Evolutionary conservation across 2,797 vertebrate species (phyloP).

Genomic region (Sebastes steindachneri): DNA sequence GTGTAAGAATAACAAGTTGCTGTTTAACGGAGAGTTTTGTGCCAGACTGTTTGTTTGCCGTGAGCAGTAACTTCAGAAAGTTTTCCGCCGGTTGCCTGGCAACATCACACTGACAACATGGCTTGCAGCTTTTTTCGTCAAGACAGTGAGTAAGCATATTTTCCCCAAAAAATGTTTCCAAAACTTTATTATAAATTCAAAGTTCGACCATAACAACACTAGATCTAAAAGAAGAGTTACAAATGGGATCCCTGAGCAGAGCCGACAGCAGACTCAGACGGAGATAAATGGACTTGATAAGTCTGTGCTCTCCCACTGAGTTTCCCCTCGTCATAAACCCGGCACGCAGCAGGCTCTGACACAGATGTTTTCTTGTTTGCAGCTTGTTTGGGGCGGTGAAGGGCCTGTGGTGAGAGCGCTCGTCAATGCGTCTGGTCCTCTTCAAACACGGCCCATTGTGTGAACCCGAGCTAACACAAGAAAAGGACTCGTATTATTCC

Average conservation of each 20-base stretch:
- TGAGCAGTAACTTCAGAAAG: background rate
- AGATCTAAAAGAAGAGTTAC: background rate
- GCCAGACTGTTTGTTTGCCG: background rate
- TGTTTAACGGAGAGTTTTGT: background rate
- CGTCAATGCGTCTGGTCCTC: constrained; percentile 60
- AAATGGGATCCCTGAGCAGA: background rate
- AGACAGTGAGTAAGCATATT: background rate
- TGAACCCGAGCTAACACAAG: constrained; percentile 37
- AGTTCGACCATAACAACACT: accelerated
- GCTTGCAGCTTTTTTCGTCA: background rate
- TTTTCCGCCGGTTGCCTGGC: background rate
- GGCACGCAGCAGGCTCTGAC: constrained; percentile 25
- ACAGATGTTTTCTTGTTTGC: constrained; percentile 56
- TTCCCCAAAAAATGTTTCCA: background rate
- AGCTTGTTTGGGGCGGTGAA: constrained; percentile 41
- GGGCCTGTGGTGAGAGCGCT: constrained; percentile 33
- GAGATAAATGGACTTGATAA: background rate
- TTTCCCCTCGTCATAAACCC: background rate
- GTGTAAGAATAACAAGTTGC: background rate
- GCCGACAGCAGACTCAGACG: background rate
- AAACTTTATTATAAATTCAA: background rate
- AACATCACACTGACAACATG: background rate
- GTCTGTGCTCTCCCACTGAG: constrained; percentile 18
- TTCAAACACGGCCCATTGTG: constrained; percentile 62
- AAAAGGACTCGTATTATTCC: constrained; percentile 30